Evolutionary conservation across 2,113 vertebrate genomes (phyloP).

Genomic region (Neolamprologus caudopunctatus): DNA sequence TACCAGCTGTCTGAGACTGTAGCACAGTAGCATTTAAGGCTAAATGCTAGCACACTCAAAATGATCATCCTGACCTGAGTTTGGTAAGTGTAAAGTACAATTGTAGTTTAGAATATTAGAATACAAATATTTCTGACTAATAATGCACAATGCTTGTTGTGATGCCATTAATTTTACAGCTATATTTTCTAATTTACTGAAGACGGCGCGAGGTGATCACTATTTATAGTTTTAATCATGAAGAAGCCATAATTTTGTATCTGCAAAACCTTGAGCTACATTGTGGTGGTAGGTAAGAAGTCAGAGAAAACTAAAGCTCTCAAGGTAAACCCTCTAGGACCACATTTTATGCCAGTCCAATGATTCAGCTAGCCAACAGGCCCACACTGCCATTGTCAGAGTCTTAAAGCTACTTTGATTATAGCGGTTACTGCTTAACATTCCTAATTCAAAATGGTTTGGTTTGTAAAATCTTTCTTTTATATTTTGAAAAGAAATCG

Average conservation of each 20-base stretch:
- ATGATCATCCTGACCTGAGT: neutral
- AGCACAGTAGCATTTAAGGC: neutral
- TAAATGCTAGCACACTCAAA: neutral
- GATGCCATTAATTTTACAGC: neutral
- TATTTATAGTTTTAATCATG: neutral
- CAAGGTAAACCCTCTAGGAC: neutral
- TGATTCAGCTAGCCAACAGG: neutral
- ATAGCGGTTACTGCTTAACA: neutral
- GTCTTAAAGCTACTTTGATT: neutral
- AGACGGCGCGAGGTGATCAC: accelerated
- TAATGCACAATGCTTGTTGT: accelerated
- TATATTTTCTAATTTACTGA: neutral
- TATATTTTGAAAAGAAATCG: neutral
- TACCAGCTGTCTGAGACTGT: neutral
- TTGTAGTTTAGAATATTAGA: neutral
- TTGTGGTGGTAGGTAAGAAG: neutral
- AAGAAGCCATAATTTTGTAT: neutral
- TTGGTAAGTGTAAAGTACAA: neutral
- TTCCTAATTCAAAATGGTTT: neutral
- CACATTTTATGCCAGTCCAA: neutral
- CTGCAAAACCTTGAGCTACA: neutral
- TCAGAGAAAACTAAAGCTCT: neutral
- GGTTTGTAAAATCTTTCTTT: neutral
- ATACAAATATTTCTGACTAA: neutral
- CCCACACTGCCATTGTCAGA: neutral